phyloP scores from a whole-genome alignment of 2,113 vertebrate genomes.

The Hepsetus odoe region DNA sequence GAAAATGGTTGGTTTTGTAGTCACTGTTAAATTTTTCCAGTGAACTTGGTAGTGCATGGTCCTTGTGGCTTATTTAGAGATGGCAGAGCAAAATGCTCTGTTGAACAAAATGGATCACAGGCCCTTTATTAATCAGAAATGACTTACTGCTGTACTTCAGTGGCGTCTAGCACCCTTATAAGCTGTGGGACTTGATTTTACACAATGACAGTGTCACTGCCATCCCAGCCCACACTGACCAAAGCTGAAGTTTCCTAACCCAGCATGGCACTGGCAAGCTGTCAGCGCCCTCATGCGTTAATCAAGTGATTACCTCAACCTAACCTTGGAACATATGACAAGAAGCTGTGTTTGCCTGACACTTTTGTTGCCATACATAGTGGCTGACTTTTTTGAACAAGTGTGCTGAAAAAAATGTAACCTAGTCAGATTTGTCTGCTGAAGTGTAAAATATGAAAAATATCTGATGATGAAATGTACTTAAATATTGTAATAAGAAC shows the following conservation, averaged over 20 bases:
- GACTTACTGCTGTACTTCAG: neutral
- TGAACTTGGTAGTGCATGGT: neutral
- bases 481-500: too few species aligned
- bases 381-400: neutral
- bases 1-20: neutral
- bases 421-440: too few species aligned
- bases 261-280: neutral
- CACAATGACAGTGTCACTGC: neutral
- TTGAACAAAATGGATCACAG: neutral
- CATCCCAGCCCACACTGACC: neutral
- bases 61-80: neutral
- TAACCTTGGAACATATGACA: neutral
- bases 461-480: too few species aligned
- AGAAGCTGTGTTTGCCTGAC: neutral
- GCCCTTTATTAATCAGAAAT: neutral
- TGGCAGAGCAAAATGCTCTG: neutral
- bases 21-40: neutral
- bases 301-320: neutral
- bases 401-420: neutral
- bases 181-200: neutral
- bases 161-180: neutral
- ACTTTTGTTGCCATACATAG: neutral
- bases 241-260: neutral
- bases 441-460: too few species aligned
- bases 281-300: neutral